Base-by-base conservation (phyloP, 2,888 invertebrate genomes). In the Adela reaumurella region DNA sequence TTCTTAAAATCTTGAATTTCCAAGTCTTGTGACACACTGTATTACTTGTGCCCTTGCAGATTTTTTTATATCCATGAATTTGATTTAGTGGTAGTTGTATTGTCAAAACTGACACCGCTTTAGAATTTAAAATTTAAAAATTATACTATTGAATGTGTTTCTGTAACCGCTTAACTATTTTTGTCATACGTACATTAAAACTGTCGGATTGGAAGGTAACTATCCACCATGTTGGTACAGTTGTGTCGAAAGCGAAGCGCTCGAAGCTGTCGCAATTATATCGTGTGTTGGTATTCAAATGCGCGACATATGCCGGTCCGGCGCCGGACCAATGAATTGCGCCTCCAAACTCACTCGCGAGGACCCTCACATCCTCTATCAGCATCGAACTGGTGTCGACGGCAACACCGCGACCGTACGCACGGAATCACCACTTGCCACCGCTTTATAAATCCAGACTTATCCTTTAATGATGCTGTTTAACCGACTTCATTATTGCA, bases 261-360 rank as follows among this genome's bases (percentile, higher is more conserved):
- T 35, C 35, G n/a, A 35, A 35, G 35, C 35, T 35, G 8, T 35
- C 35, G 35, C 35, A 14, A 35, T 8, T 35, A 35, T 35, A n/a
- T 35, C 35, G 35, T 84, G 85, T 85, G 85, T 86, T 86, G 85
- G 85, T 85, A 85, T 85, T 85, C 85, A 85, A 86, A 85, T 85
- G 85, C 78, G 76, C 78, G 78, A 78, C 76, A 74, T 76, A 71
- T 47, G 47, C 28, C 14, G 74, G 76, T 76, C 78, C 77, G 77
- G 76, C 72, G 63, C 3, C 35, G 24, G 24, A 24, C 24, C 6
- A 24, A 24, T 10, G 10, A 24, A 24, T 10, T 10, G 70, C 69
- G 69, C 59, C 61, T 62, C 62, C 61, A n/a, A n/a, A 63, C 62
- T 57, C 57, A 62, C 63, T 61, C 65, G 71, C 68, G 68, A 57